Percentiles rank a stretch among this genome's conserved stretches.
Conservation (phyloP, 2,888 invertebrate genomes). For the Tenthredo scrophulariae region DNA sequence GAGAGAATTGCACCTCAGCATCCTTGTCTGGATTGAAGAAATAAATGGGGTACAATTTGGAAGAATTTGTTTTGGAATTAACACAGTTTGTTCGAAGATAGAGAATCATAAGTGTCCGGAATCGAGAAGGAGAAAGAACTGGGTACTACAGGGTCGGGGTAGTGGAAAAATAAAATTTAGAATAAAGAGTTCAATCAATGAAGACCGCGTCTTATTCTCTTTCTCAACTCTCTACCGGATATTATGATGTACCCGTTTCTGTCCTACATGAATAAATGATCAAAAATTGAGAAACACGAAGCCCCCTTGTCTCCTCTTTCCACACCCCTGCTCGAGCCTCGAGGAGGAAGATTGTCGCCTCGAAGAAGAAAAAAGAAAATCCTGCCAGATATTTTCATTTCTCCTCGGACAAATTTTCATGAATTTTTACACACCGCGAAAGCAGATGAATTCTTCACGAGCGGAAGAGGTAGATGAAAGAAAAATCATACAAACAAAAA, state of each 20-base stretch:
- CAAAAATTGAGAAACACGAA: conserved; percentile 36
- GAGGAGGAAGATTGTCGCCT: background rate
- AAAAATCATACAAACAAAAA: background rate
- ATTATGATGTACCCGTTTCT: conserved; percentile 5
- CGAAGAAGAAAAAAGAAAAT: background rate
- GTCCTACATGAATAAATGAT: conserved; percentile 23
- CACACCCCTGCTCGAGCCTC: background rate
- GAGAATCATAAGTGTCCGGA: conserved; percentile 6
- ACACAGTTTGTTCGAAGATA: background rate
- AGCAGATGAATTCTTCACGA: background rate
- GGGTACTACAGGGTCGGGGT: background rate
- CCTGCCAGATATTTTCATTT: conserved; percentile 19
- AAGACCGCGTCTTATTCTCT: background rate
- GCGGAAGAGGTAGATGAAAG: background rate
- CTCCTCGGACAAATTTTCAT: conserved; percentile 37
- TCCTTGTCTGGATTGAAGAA: background rate
- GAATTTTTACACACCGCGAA: conserved; percentile 27
- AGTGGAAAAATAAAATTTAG: background rate
- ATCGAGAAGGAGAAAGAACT: background rate
- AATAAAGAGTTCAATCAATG: background rate
- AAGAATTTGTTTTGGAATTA: conserved; percentile 37
- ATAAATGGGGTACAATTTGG: background rate
- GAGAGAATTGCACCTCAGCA: background rate
- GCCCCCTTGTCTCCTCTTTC: background rate
- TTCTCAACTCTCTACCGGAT: background rate